Percentiles rank a stretch among this genome's conserved stretches.
Evolutionary conservation across 2,113 vertebrate genomes (phyloP).

Genomic region (Coptodon rendalli): DNA sequence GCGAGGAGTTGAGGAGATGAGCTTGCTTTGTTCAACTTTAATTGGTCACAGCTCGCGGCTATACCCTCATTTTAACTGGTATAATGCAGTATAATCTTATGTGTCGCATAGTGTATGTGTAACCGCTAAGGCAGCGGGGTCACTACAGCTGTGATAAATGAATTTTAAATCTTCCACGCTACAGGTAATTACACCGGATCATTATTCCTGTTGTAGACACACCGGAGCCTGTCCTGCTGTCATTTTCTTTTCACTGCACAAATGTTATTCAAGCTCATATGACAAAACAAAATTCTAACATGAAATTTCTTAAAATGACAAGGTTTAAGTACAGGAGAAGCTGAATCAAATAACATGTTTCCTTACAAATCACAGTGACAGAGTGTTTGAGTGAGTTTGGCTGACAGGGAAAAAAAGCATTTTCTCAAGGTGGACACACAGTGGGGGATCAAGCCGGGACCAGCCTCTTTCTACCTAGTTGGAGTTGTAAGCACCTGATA

Average conservation of each 20-base stretch:
- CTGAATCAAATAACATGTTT: conserved; percentile 2
- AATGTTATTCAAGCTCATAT: not conserved
- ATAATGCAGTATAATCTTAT: conserved; percentile 64
- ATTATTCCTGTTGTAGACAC: conserved; percentile 28
- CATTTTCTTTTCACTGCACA: not conserved
- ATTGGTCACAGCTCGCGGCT: conserved; percentile 70
- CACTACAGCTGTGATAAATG: conserved; percentile 50
- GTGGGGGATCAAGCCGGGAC: not conserved
- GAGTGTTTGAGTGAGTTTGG: not conserved
- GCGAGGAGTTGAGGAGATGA: conserved; percentile 70
- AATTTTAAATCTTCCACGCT: conserved; percentile 51
- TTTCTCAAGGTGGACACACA: conserved; percentile 8
- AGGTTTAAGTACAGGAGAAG: not conserved
- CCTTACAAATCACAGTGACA: not conserved
- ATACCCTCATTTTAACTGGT: conserved; percentile 61
- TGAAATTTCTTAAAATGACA: conserved; percentile 18
- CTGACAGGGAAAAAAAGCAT: not conserved
- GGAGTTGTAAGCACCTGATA: conserved; percentile 18
- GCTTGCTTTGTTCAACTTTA: conserved; percentile 73
- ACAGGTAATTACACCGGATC: conserved; percentile 60
- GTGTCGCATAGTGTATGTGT: conserved; percentile 48
- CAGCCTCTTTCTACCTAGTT: conserved; percentile 4
- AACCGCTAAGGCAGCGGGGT: conserved; percentile 42
- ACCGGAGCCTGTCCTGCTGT: conserved; percentile 8
- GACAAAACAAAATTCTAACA: conserved; percentile 3